Evolutionary conservation across 1,140 invertebrate species (phyloP).

Genomic region (Drosophila saltans): DNA sequence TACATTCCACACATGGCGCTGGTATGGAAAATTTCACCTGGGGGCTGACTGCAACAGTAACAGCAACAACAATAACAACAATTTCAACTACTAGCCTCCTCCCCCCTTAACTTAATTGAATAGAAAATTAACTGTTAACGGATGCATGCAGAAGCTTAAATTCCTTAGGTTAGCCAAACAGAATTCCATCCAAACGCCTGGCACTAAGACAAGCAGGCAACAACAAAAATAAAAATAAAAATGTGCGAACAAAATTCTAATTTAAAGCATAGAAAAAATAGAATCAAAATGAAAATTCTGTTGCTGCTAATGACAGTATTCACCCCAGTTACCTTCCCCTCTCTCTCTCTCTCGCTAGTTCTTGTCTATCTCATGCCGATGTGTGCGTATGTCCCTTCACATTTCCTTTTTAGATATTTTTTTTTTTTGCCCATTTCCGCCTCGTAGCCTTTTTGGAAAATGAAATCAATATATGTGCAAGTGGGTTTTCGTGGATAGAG

Average conservation of each 20-base stretch:
- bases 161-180: constrained; percentile 11
- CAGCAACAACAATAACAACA: not conserved
- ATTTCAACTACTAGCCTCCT: constrained; percentile 4
- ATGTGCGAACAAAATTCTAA: not conserved
- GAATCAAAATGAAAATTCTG: constrained; percentile 4
- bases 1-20: constrained; percentile 10
- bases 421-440: constrained; percentile 4
- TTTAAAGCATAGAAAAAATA: constrained; percentile 2
- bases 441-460: constrained; percentile 35
- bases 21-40: constrained; percentile 6
- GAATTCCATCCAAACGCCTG: not conserved
- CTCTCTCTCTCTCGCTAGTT: too few relatives aligned
- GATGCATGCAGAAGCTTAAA: constrained; percentile 16
- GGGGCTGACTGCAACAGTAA: not conserved
- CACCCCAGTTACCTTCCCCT: not conserved
- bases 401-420: constrained; percentile 13
- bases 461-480: constrained; percentile 72
- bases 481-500: not conserved
- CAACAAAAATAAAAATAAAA: not conserved
- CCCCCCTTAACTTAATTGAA: constrained; percentile 54
- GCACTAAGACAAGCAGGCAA: not conserved
- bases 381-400: constrained; percentile 8
- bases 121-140: constrained; percentile 71
- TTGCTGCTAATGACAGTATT: constrained; percentile 6
- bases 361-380: not conserved